Percentiles rank a stretch among this genome's conserved stretches.
phyloP scores from a whole-genome alignment of 1,140 invertebrate species.

The Papilio glaucus region DNA sequence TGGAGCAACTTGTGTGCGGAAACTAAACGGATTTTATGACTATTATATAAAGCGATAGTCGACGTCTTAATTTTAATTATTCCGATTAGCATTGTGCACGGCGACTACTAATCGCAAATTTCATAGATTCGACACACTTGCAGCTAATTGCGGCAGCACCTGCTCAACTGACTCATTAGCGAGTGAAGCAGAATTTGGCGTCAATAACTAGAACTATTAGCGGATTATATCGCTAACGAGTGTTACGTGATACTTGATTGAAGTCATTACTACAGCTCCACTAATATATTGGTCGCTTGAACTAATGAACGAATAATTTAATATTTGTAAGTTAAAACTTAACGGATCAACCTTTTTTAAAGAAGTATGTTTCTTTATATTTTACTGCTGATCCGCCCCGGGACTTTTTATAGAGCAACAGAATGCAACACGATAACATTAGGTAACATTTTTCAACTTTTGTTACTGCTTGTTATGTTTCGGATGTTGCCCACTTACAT shows the following conservation, averaged over 20 bases:
- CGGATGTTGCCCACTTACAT: no score
- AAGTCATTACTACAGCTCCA: neutral
- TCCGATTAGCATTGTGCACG: neutral
- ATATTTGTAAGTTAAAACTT: no score
- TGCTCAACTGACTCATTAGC: slow-evolving; percentile 33
- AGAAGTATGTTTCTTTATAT: no score
- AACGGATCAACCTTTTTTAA: no score
- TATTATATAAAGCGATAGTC: neutral
- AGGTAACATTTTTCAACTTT: no score
- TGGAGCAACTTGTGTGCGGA: neutral
- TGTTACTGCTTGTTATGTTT: no score
- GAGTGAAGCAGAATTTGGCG: neutral
- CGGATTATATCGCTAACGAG: slow-evolving; percentile 32
- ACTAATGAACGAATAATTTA: no score
- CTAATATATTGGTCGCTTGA: neutral
- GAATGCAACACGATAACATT: no score
- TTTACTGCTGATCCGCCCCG: no score
- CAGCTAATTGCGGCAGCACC: slow-evolving; percentile 35
- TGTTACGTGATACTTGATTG: slow-evolving; percentile 3
- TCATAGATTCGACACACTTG: slow-evolving; percentile 31
- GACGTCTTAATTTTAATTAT: slow-evolving; percentile 14
- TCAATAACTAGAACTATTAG: slow-evolving; percentile 34
- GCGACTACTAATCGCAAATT: slow-evolving; percentile 6
- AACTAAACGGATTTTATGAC: neutral
- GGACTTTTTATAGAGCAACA: no score